Conservation (phyloP, 1,140 invertebrate species). For the Drosophila ficusphila region DNA sequence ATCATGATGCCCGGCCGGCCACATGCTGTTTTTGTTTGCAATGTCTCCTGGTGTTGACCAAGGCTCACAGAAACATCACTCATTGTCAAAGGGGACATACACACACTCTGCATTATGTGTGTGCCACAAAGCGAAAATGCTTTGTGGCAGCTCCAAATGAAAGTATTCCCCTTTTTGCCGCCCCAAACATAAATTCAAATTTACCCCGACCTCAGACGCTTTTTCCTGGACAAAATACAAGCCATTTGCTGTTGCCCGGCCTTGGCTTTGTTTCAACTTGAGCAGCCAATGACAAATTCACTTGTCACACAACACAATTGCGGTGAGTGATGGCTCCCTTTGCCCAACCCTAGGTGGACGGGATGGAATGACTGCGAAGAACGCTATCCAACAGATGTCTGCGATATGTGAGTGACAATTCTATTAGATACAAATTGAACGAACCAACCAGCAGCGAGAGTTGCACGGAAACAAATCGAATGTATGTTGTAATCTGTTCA, state of each 20-base stretch:
- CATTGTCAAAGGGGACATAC: slow-evolving; percentile 38
- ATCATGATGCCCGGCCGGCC: slow-evolving; percentile 21
- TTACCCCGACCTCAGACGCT: slow-evolving; percentile 6
- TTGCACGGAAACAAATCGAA: neutral
- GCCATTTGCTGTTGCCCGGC: slow-evolving; percentile 52
- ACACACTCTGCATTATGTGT: slow-evolving; percentile 39
- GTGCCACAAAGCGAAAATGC: slow-evolving; percentile 60
- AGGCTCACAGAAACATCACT: slow-evolving; percentile 37
- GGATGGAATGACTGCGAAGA: slow-evolving; percentile 4
- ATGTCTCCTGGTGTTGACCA: slow-evolving; percentile 33
- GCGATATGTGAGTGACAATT: slow-evolving; percentile 72
- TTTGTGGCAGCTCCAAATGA: slow-evolving; percentile 56
- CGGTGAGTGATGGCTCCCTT: slow-evolving; percentile 50
- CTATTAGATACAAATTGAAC: slow-evolving; percentile 77
- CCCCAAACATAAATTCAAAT: slow-evolving; percentile 53
- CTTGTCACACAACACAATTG: slow-evolving; percentile 77
- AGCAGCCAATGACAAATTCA: slow-evolving; percentile 73
- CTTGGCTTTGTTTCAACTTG: slow-evolving; percentile 73
- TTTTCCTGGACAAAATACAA: slow-evolving; percentile 17
- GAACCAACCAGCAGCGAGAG: slow-evolving; percentile 6
- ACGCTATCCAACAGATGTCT: slow-evolving; percentile 61
- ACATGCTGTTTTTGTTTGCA: slow-evolving; percentile 4
- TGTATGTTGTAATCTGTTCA: too few relatives aligned
- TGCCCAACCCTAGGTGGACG: slow-evolving; percentile 8
- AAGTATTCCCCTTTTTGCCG: slow-evolving; percentile 26